Evolutionary conservation across 2,888 invertebrate genomes (phyloP).

Genomic region (Volucella bombylans): DNA sequence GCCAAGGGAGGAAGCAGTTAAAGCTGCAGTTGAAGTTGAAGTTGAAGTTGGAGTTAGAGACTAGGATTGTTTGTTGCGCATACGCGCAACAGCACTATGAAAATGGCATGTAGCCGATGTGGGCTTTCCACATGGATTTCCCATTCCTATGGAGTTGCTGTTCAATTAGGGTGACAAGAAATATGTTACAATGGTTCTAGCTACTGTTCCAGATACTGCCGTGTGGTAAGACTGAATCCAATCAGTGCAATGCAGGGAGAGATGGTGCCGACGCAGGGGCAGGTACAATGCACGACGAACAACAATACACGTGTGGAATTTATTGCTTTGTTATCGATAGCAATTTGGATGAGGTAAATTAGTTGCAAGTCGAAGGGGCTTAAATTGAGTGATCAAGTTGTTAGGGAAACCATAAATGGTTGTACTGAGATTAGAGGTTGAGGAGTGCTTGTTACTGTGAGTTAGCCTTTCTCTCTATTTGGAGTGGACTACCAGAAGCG

Average conservation of each 20-base stretch:
- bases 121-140: conserved; percentile 2
- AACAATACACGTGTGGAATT: conserved; percentile 71
- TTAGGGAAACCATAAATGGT: conserved; percentile 64
- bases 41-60: not conserved
- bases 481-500: conserved; percentile 18
- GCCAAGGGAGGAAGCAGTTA: not conserved
- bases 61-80: conserved; percentile 48
- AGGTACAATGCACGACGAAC: conserved; percentile 63
- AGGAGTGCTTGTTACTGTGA: not conserved
- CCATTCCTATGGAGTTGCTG: conserved; percentile 54
- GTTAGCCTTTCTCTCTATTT: not conserved
- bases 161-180: conserved; percentile 74
- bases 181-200: conserved; percentile 69
- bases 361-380: conserved; percentile 43
- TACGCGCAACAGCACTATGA: conserved; percentile 14
- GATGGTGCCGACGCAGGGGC: conserved; percentile 6
- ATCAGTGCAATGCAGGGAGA: conserved; percentile 47
- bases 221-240: conserved; percentile 59
- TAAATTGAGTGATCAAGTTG: conserved; percentile 74
- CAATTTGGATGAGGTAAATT: conserved; percentile 64
- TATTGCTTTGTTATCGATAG: conserved; percentile 72
- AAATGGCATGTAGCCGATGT: conserved; percentile 26
- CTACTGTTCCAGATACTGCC: conserved; percentile 46
- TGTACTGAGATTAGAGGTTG: conserved; percentile 39
- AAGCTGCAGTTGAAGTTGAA: not conserved